Conservation (phyloP, 2,797 vertebrate genomes). For the Neosalanx taihuensis region DNA sequence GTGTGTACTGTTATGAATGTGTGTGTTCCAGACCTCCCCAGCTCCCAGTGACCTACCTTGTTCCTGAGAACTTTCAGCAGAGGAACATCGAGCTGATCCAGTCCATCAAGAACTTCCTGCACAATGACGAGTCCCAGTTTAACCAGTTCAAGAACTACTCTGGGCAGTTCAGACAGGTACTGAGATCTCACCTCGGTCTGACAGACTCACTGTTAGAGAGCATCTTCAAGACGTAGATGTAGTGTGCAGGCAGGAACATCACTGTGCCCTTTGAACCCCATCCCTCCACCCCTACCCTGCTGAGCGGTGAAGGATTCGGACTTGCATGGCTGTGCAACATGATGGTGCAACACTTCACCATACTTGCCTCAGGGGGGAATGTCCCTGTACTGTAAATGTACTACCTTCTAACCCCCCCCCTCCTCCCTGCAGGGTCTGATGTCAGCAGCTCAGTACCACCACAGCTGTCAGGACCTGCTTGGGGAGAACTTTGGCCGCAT, state of each 20-base stretch:
- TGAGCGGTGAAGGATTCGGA: no score
- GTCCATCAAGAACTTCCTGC: constrained; percentile 88
- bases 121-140: constrained; percentile 89
- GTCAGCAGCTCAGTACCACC: constrained; percentile 88
- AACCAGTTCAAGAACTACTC: constrained; percentile 93
- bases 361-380: no score
- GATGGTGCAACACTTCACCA: no score
- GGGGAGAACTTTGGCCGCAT: constrained; percentile 89
- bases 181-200: neutral
- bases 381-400: no score
- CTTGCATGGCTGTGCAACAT: no score
- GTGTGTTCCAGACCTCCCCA: constrained; percentile 63
- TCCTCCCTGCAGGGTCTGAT: constrained; percentile 78
- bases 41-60: constrained; percentile 74
- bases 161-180: constrained; percentile 95
- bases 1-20: neutral
- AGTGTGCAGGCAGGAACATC: neutral
- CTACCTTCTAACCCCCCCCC: neutral
- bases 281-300: neutral
- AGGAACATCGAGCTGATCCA: constrained; percentile 93
- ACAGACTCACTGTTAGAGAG: no score
- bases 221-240: neutral
- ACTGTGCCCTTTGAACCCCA: no score
- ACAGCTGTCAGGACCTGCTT: constrained; percentile 88
- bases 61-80: constrained; percentile 90